Conservation (phyloP, 1,140 invertebrate species). For the Diorhabda sublineata region DNA sequence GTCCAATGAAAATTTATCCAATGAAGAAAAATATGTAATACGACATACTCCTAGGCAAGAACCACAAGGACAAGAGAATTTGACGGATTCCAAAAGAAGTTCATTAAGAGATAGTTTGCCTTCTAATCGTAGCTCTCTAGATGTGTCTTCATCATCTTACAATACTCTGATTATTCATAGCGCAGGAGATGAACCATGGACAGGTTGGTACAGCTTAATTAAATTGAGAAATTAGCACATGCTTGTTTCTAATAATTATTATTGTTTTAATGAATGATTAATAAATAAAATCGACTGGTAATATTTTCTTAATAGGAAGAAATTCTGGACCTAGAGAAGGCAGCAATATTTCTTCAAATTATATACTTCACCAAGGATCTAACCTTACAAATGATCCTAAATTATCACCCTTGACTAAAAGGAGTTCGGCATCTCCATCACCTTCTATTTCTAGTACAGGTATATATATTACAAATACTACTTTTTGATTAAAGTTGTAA, state of each 20-base stretch:
- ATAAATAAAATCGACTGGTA: not conserved
- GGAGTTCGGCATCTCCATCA: constrained; percentile 40
- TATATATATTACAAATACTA: constrained; percentile 5
- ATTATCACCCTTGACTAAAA: constrained; percentile 36
- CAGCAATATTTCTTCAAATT: constrained; percentile 32
- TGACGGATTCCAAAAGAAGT: constrained; percentile 62
- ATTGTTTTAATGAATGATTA: no score
- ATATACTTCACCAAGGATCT: constrained; percentile 29
- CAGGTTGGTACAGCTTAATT: constrained; percentile 46
- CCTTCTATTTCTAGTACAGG: constrained; percentile 36
- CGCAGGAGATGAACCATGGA: constrained; percentile 65
- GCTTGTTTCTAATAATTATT: no score
- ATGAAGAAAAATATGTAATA: constrained; percentile 79
- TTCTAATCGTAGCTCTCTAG: constrained; percentile 68
- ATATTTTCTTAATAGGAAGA: constrained; percentile 29
- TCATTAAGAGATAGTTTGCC: constrained; percentile 67
- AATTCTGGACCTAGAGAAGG: constrained; percentile 38
- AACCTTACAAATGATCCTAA: constrained; percentile 37
- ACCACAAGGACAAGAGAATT: constrained; percentile 86
- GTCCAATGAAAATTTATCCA: constrained; percentile 83
- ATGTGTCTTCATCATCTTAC: constrained; percentile 72
- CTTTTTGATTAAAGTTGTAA: not conserved
- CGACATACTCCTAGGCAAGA: constrained; percentile 80
- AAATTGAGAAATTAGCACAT: not conserved
- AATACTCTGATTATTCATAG: constrained; percentile 78